Percentiles rank a stretch among this genome's conserved stretches.
These are phyloP conservation scores for Geococcyx californianus DNA, from an alignment of 2,113 vertebrate genomes.

Conservation along the genomic window DNA sequence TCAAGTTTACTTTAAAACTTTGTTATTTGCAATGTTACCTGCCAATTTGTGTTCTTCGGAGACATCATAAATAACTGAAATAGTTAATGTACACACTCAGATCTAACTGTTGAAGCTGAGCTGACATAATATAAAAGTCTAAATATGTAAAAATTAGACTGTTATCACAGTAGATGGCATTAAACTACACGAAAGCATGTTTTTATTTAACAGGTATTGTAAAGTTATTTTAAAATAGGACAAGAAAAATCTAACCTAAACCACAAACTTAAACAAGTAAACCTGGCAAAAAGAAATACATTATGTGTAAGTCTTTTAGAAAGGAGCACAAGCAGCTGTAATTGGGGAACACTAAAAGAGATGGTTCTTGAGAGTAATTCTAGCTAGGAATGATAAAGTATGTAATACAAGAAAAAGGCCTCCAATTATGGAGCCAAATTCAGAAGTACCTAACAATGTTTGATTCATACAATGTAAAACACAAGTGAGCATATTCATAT, in stretches of 20 bases:
- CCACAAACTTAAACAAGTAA: background rate
- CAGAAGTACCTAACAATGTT: background rate
- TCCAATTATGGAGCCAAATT: rapidly evolving
- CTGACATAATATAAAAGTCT: background rate
- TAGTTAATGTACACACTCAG: background rate
- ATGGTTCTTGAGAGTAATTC: background rate
- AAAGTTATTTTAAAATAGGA: background rate
- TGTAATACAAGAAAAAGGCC: background rate
- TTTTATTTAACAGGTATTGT: background rate
- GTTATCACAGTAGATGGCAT: background rate
- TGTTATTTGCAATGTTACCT: background rate
- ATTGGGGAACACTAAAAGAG: background rate
- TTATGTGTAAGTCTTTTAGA: background rate
- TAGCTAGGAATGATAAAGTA: background rate
- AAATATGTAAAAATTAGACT: background rate
- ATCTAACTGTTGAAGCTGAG: background rate
- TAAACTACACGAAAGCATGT: background rate
- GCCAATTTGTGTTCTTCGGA: background rate
- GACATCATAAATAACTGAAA: background rate
- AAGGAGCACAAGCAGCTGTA: background rate
- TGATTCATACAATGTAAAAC: background rate
- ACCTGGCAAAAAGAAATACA: background rate
- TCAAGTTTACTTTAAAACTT: background rate
- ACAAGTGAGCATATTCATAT: background rate
- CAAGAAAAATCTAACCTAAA: background rate